Evolutionary conservation across 2,113 vertebrate species (phyloP), one percentile per base, ranked within the genome.

Genomic region (Poecile atricapillus): DNA sequence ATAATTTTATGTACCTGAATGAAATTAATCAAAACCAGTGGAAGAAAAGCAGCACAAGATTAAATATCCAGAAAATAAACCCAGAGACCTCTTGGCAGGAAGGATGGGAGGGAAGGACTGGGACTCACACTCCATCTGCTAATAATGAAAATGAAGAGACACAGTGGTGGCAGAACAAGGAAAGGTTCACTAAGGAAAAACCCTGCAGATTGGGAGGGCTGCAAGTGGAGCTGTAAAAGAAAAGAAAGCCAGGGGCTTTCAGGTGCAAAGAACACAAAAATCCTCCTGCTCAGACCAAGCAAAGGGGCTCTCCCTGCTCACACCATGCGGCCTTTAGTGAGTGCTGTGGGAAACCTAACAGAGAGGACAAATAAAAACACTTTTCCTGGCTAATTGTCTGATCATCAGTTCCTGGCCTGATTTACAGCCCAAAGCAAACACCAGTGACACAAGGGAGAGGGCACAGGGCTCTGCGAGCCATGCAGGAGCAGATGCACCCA

Each of bases 51-150:
- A 80, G 91, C 0, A 0, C 46, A 65, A 93, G 81, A 83, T 93
- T 73, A 87, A 92, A 77, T 22, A 89, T 22, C 93, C 87, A 82
- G 73, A 90, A 95, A 95, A 96, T 59, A 76, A 18, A 53, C 58
- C 44, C 49, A 22, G 89, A 89, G 89, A 79, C 47, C 70, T 89
- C 84, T 76, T 95, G 93, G 89, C 89, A 95, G 74, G 30, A 73
- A 60, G 58, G 65, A 39, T n/a, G 58, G 58, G 65, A 87, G 39
- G 70, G 46, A 95, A 94, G 91, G 77, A 16, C 50, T 79, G 81
- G 91, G 81, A 89, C 67, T 89, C 74, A 21, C 44, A 65, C 46
- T 91, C 87, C 89, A 85, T 85, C 93, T 95, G 93, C 62, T 83
- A n/a, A 60, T 76, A 92, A 89, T 33, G 74, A 87, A 89, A 89